Base-by-base conservation (phyloP, 2,113 vertebrate genomes). In the Anarrhichthys ocellatus region DNA sequence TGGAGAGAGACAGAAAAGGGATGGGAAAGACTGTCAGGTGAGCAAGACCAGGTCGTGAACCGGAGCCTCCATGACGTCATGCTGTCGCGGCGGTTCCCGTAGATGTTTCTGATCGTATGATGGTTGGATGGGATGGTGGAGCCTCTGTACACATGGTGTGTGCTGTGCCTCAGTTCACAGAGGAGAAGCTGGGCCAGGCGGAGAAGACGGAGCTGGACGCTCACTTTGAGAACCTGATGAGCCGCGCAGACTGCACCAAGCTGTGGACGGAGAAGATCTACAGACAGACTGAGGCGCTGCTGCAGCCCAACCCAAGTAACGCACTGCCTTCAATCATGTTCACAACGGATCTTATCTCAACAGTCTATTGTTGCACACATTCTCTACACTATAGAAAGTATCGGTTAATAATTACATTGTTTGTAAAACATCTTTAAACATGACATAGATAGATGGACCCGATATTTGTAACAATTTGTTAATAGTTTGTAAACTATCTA, bases 241-340 rank as follows among this genome's bases (percentile, higher is more conserved):
- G 95, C 84, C 96, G 97, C 13, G 97, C 97, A 0, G 97, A 99
- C 94, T 95, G 93, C 93, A 99, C 97, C 79, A 98, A 97, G 92
- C 96, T 96, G 91, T 98, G 97, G 97, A 99, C 97, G 0, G 98
- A 99, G 94, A 97, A 97, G 85, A 99, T 99, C 73, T 93, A 97
- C 76, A 93, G 95, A 66, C 98, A 99, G 94, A 98, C 97, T 0
- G 98, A 99, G 63, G 94, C 97, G 82, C 90, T 99, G 80, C 95
- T 99, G 54, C 97, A 99, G 94, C 98, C 98, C 86, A 99, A 98
- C 90, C 97, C 97, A 32, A 98, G 97, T 99, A 94, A 56, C 52
- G 14, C 9, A 2, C 18, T 95, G 96, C 64, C 64, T 73, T 38
- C 42, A 20, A 14, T 50, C 38, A 1, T 40, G 5, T 40, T 40